Percentiles rank a stretch among this genome's conserved stretches.
phyloP scores from a whole-genome alignment of 2,113 vertebrate genomes.

The Colaptes auratus region DNA sequence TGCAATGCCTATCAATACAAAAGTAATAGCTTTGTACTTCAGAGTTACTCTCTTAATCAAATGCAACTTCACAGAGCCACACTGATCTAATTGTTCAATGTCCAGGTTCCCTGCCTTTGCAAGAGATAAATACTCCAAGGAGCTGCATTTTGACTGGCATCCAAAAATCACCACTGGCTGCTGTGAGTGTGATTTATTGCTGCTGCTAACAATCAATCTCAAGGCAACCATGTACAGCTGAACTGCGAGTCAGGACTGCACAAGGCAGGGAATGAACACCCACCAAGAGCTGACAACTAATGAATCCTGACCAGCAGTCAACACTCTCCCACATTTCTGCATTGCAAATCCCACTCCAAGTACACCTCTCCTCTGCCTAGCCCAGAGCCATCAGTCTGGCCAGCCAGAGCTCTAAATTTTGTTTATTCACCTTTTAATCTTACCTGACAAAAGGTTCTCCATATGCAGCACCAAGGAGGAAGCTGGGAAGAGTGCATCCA shows the following conservation, averaged over 20 bases:
- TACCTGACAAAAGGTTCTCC: not conserved
- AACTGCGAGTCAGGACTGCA: not conserved
- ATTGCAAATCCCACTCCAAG: not conserved
- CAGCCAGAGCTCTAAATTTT: not conserved
- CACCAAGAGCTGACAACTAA: not conserved
- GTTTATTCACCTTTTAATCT: not conserved
- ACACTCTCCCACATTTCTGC: not conserved
- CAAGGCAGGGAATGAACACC: not conserved
- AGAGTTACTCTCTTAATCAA: conserved; percentile 33
- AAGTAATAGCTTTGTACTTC: not conserved
- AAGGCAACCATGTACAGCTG: not conserved
- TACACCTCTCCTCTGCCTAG: not conserved
- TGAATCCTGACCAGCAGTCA: not conserved
- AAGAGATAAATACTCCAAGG: not conserved
- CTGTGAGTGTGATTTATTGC: conserved; percentile 32
- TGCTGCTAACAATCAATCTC: conserved; percentile 13
- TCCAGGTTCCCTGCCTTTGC: not conserved
- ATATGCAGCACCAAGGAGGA: not conserved
- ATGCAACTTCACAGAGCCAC: conserved; percentile 19
- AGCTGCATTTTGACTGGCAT: conserved; percentile 35
- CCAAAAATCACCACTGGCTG: conserved; percentile 1
- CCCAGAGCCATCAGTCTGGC: not conserved
- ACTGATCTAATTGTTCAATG: not conserved
- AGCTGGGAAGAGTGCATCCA: not conserved
- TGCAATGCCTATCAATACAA: not conserved